phyloP scores from a whole-genome alignment of 1,140 invertebrate genomes.

The Pinna nobilis region DNA sequence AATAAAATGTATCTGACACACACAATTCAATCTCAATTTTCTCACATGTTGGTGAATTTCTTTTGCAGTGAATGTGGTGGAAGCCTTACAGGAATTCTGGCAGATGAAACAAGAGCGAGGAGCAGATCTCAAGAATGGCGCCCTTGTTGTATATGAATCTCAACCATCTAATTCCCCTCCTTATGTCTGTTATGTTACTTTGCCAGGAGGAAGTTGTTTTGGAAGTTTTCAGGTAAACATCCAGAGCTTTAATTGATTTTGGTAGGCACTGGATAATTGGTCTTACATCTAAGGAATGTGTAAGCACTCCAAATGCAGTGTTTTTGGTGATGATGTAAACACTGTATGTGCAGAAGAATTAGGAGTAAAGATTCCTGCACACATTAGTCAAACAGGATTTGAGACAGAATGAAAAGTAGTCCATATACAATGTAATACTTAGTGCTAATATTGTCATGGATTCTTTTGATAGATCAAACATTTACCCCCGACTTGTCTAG shows the following conservation, averaged over 20 bases:
- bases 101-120: constrained; percentile 94
- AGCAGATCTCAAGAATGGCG: constrained; percentile 91
- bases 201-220: constrained; percentile 96
- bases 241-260: background rate
- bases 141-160: constrained; percentile 95
- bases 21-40: background rate
- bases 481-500: too few species aligned
- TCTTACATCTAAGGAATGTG: too few species aligned
- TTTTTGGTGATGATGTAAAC: too few species aligned
- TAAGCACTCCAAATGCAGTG: too few species aligned
- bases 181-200: constrained; percentile 95
- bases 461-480: too few species aligned
- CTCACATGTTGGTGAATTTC: constrained; percentile 3
- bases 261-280: background rate
- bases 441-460: too few species aligned
- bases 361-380: too few species aligned
- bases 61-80: constrained; percentile 90
- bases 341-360: too few species aligned
- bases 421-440: too few species aligned
- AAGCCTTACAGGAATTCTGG: constrained; percentile 97
- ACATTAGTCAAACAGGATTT: too few species aligned
- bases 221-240: constrained; percentile 92
- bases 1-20: too few species aligned
- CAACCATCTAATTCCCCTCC: constrained; percentile 92
- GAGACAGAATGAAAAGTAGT: too few species aligned